Percentiles rank a stretch among this genome's conserved stretches.
Conservation (phyloP, 2,888 invertebrate genomes). For the Machimus atricapillus region DNA sequence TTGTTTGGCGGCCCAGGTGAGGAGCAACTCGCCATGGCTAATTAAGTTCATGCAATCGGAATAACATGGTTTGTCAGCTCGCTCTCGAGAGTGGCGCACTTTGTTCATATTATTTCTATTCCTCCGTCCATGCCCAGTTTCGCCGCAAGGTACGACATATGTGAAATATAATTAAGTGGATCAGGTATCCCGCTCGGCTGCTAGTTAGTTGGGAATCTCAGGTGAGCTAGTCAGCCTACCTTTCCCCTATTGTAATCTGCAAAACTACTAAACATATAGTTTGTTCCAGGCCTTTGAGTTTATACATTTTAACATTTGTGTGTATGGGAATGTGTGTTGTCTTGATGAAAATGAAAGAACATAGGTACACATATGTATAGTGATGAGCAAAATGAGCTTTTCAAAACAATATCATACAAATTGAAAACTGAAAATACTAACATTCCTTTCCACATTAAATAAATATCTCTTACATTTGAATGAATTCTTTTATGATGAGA, state of each 20-base stretch:
- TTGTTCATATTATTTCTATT: conserved; percentile 22
- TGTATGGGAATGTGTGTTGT: background rate
- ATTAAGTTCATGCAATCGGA: conserved; percentile 36
- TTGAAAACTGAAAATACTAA: no score
- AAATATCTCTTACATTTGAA: no score
- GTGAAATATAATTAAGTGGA: conserved; percentile 25
- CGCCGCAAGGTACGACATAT: background rate
- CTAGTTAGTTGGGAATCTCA: background rate
- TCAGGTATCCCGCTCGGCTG: conserved; percentile 15
- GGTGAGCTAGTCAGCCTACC: background rate
- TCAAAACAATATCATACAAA: no score
- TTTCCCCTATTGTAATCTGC: background rate
- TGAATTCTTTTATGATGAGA: no score
- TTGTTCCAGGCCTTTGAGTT: background rate
- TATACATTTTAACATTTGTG: background rate
- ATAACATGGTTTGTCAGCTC: conserved; percentile 34
- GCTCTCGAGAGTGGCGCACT: conserved; percentile 6
- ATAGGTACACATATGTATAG: background rate
- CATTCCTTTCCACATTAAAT: no score
- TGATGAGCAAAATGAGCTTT: no score
- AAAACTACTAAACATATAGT: background rate
- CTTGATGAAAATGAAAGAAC: background rate
- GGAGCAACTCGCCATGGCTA: conserved; percentile 15
- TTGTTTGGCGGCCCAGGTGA: background rate
- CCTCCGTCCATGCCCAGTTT: background rate